Evolutionary conservation across 2,888 invertebrate species (phyloP).

Genomic region (Amphipyra berbera): DNA sequence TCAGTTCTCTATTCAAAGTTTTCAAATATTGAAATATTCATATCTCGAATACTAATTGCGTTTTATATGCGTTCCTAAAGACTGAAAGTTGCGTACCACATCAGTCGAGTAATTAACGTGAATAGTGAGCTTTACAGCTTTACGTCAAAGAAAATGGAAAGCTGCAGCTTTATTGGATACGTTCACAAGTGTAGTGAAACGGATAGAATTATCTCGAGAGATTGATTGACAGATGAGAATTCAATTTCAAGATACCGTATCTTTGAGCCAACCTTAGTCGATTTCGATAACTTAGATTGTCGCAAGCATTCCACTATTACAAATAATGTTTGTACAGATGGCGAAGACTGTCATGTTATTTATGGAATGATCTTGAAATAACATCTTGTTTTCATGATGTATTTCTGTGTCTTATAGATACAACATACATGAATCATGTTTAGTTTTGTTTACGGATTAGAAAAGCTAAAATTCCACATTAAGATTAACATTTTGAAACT

Average conservation of each 20-base stretch:
- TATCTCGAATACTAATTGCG: slow-evolving; percentile 18
- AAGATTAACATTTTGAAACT: slow-evolving; percentile 9
- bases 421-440: slow-evolving; percentile 29
- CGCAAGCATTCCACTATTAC: slow-evolving; percentile 13
- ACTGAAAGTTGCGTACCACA: slow-evolving; percentile 31
- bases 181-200: slow-evolving; percentile 38
- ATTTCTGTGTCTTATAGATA: slow-evolving; percentile 23
- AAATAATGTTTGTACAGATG: slow-evolving; percentile 39
- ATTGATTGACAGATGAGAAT: slow-evolving; percentile 43
- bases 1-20: slow-evolving; percentile 7
- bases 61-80: slow-evolving; percentile 22
- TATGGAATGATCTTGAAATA: slow-evolving; percentile 45
- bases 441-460: slow-evolving; percentile 19
- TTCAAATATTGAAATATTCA: slow-evolving; percentile 14
- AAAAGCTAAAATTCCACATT: slow-evolving; percentile 28
- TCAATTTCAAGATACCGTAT: slow-evolving; percentile 43
- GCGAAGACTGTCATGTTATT: slow-evolving; percentile 30
- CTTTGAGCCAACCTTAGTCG: slow-evolving; percentile 20
- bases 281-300: slow-evolving; percentile 22
- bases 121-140: slow-evolving; percentile 32
- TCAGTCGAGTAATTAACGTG: slow-evolving; percentile 28
- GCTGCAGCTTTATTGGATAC: slow-evolving; percentile 22
- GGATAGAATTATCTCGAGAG: slow-evolving; percentile 37
- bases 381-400: slow-evolving; percentile 34
- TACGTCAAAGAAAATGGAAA: slow-evolving; percentile 46